A percentile compares a stretch with the other conserved stretches of the same genome.
phyloP scores from a whole-genome alignment of 2,113 vertebrate species.

The Bubo scandiacus region DNA sequence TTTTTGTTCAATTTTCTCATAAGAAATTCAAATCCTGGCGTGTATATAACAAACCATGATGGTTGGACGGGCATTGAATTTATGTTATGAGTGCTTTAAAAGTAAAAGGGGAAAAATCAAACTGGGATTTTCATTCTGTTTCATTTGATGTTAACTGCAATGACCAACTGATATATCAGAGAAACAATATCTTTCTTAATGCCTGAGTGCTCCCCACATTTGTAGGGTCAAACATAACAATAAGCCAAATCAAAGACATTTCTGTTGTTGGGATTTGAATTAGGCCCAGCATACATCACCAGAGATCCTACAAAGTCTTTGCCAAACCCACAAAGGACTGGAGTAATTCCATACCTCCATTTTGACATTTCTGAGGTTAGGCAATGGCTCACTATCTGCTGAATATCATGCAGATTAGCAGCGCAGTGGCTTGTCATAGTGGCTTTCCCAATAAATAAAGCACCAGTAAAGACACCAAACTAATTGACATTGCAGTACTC shows the following conservation, averaged over 20 bases:
- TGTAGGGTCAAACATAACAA: slow-evolving; percentile 44
- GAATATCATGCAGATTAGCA: slow-evolving; percentile 11
- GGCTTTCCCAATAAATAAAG: slow-evolving; percentile 1
- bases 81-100: not conserved
- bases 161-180: not conserved
- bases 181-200: not conserved
- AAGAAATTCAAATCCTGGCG: not conserved
- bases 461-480: not conserved
- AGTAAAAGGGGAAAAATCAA: not conserved
- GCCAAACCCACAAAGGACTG: slow-evolving; percentile 53
- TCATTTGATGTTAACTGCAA: not conserved
- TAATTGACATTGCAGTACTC: not conserved
- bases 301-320: slow-evolving; percentile 14
- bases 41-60: not conserved
- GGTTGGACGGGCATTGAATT: not conserved
- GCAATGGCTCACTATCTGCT: slow-evolving; percentile 12
- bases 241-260: slow-evolving; percentile 34
- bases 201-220: not conserved
- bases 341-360: slow-evolving; percentile 10
- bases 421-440: not conserved
- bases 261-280: slow-evolving; percentile 33
- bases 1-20: slow-evolving; percentile 7
- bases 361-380: slow-evolving; percentile 44
- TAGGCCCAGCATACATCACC: slow-evolving; percentile 1
- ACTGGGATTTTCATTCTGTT: slow-evolving; percentile 11